Evolutionary conservation across 2,797 vertebrate species (phyloP).

Genomic region (Cyprinella venusta): DNA sequence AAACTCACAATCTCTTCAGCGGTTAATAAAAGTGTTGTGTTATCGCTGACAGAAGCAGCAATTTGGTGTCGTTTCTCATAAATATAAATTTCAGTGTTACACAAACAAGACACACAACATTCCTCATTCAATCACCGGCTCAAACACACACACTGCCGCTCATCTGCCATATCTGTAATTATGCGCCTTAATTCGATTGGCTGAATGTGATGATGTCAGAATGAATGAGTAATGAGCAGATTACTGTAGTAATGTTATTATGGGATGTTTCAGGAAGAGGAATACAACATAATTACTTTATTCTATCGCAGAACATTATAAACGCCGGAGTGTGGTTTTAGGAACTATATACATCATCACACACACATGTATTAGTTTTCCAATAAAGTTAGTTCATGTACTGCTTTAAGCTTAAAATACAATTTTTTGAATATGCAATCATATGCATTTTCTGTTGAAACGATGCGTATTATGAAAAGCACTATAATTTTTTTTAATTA

Average conservation of each 20-base stretch:
- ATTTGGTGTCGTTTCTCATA: neutral
- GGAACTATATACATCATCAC: neutral
- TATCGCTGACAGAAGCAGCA: neutral
- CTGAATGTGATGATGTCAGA: slow-evolving; percentile 73
- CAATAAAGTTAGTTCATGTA: neutral
- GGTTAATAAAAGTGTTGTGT: slow-evolving; percentile 4
- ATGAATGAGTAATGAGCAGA: slow-evolving; percentile 75
- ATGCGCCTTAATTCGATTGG: slow-evolving; percentile 74
- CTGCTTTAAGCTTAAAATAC: neutral
- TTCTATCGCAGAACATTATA: slow-evolving; percentile 10
- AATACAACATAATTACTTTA: slow-evolving; percentile 29
- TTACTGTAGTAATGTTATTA: slow-evolving; percentile 73
- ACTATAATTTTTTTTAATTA: neutral
- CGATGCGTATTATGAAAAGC: too few species aligned
- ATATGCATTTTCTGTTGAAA: too few species aligned
- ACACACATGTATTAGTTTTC: neutral
- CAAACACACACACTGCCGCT: slow-evolving; percentile 3
- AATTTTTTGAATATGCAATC: neutral
- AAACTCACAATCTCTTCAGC: neutral
- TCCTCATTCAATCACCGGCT: neutral
- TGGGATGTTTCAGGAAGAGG: slow-evolving; percentile 73
- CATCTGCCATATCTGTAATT: slow-evolving; percentile 53
- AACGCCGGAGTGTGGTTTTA: neutral
- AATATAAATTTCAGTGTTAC: neutral
- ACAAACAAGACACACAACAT: neutral